A percentile compares a stretch with the other conserved stretches of the same genome.
phyloP scores from a whole-genome alignment of 2,797 vertebrate genomes.

The Gephyroberyx darwinii region DNA sequence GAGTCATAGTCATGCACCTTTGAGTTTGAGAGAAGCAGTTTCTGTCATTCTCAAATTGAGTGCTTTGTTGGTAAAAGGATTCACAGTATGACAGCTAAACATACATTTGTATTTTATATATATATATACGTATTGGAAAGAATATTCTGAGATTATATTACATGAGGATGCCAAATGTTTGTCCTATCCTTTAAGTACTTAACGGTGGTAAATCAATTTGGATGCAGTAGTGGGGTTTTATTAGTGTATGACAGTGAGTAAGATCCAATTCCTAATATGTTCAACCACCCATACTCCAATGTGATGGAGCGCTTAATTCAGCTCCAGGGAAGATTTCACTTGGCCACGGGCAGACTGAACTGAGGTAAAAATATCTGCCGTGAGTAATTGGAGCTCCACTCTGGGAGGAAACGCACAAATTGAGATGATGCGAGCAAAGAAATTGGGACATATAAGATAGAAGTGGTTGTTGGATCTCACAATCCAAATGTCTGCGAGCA shows the following conservation, averaged over 20 bases:
- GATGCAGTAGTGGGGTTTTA: slow-evolving; percentile 12
- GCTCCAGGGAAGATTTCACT: slow-evolving; percentile 24
- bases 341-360: slow-evolving; percentile 30
- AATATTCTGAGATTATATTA: slow-evolving; percentile 2
- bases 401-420: slow-evolving; percentile 31
- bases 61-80: background rate
- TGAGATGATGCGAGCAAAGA: slow-evolving; percentile 32
- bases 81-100: background rate
- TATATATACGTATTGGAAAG: background rate
- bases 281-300: slow-evolving; percentile 2
- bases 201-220: slow-evolving; percentile 21
- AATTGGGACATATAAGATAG: slow-evolving; percentile 12
- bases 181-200: background rate
- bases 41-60: background rate
- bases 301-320: background rate
- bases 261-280: background rate
- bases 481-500: background rate
- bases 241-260: background rate
- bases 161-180: background rate
- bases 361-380: slow-evolving; percentile 43
- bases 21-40: background rate
- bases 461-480: background rate
- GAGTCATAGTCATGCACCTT: background rate
- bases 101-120: background rate
- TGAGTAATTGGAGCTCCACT: slow-evolving; percentile 41